A percentile compares a stretch with the other conserved stretches of the same genome.
These are phyloP conservation scores for Eurytoma californica DNA, from an alignment of 2,888 invertebrate genomes.

Conservation along the genomic window DNA sequence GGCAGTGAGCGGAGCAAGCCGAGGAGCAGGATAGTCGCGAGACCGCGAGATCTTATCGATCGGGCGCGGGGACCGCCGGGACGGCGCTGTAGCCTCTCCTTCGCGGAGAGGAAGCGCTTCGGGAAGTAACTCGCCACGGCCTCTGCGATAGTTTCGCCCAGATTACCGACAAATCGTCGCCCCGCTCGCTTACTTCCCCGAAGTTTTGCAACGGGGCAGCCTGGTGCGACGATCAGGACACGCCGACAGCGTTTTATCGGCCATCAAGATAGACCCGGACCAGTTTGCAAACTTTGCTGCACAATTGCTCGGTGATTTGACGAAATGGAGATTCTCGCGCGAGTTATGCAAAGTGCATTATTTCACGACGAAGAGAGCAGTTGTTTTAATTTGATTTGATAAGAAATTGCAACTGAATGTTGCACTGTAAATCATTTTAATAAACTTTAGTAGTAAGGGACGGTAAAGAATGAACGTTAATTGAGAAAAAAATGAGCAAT, in stretches of 20 bases:
- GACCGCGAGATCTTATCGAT: constrained; percentile 36
- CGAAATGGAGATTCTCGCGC: no score
- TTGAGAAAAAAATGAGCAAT: no score
- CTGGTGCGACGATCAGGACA: not conserved
- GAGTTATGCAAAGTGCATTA: no score
- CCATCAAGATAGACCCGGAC: constrained; percentile 14
- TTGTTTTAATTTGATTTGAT: no score
- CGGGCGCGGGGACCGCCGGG: not conserved
- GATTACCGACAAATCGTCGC: not conserved
- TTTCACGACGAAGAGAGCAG: no score
- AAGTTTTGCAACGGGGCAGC: constrained; percentile 1
- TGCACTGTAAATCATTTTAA: no score
- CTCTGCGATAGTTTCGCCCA: not conserved
- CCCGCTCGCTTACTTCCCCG: not conserved
- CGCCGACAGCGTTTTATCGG: constrained; percentile 1
- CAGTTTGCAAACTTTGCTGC: not conserved
- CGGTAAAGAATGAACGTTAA: no score
- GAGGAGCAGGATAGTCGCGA: not conserved
- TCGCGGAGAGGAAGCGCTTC: no score
- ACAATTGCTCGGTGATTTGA: not conserved
- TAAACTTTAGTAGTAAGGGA: no score
- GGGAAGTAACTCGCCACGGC: not conserved
- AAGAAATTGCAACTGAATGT: no score
- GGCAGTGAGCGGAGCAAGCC: no score
- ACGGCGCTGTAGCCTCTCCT: not conserved